Evolutionary conservation across 2,888 invertebrate species (phyloP), one percentile per base, ranked within the genome.

Genomic region (Phaonia tiefii): DNA sequence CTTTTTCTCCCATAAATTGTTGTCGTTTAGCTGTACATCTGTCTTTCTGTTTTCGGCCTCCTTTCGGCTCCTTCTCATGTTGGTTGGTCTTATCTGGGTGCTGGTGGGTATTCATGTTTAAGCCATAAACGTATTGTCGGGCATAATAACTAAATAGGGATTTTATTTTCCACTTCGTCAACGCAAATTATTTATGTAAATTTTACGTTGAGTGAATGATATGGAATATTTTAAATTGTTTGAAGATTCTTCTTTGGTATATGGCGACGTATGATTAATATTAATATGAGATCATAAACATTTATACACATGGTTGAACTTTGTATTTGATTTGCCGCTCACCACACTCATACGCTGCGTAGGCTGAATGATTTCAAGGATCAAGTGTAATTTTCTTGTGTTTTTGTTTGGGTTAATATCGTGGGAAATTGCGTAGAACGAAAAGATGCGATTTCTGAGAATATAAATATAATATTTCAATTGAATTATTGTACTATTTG

Each of bases 91-190:
- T 39, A 15, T 17, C 0, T 11, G 15, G 13, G 5, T 26, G 10
- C 37, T 58, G 3, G 56, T 26, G 2, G 25, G n/a, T 31, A 31
- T 25, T 37, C 39, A 31, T 51, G 58, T 66, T 60, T 70, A 66
- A 75, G 66, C 51, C 51, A 42, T 49, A 71, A 75, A 70, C 67
- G n/a, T 73, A 69, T 60, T 73, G 67, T 54, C 69, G 51, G 54
- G 54, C 60, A 78, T 75, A 71, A 54, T 72, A 67, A n/a, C n/a
- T n/a, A n/a, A 79, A 79, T 67, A 25, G 58, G 26, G 54, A 67
- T 75, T 75, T 71, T 60, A 39, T 56, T 46, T 37, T 3, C 31
- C 31, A 31, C 39, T 39, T 39, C n/a, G 10, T 15, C 17, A 2
- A 13, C 11, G 15, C 15, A 60, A 60, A 60, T 60, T 60, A 60